These are phyloP conservation scores for Eupithecia dodoneata DNA, from an alignment of 2,888 invertebrate genomes.

Conservation along the genomic window DNA sequence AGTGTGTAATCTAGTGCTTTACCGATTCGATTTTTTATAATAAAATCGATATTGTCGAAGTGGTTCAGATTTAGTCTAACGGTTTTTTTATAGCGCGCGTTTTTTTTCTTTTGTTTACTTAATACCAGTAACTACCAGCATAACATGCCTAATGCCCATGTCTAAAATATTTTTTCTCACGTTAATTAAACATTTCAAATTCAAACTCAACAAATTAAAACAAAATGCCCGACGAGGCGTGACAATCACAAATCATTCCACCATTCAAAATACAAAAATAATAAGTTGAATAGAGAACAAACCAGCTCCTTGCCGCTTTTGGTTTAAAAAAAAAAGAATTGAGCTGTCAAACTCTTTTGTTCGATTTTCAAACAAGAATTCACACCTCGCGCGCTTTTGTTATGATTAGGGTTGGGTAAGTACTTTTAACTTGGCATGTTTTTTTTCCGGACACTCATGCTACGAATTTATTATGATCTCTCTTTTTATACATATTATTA, in stretches of 20 bases:
- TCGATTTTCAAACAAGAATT: slow-evolving; percentile 59
- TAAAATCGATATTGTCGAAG: too few relatives aligned
- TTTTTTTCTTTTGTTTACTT: too few relatives aligned
- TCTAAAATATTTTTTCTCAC: slow-evolving; percentile 16
- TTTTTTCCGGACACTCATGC: not conserved
- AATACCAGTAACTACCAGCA: not conserved
- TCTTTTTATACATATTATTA: not conserved
- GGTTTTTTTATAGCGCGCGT: too few relatives aligned
- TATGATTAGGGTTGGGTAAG: slow-evolving; percentile 34
- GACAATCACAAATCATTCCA: slow-evolving; percentile 46
- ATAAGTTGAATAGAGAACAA: slow-evolving; percentile 45
- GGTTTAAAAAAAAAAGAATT: slow-evolving; percentile 55
- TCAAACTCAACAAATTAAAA: slow-evolving; percentile 41
- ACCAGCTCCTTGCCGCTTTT: slow-evolving; percentile 52
- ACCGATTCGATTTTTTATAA: too few relatives aligned
- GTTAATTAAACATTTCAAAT: slow-evolving; percentile 19
- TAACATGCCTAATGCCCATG: not conserved
- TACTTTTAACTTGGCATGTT: not conserved
- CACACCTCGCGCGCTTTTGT: slow-evolving; percentile 55
- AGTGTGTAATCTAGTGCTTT: too few relatives aligned
- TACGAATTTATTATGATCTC: not conserved
- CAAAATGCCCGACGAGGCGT: slow-evolving; percentile 40
- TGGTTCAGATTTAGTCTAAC: too few relatives aligned
- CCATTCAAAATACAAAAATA: slow-evolving; percentile 42
- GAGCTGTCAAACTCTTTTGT: slow-evolving; percentile 69